Conservation (phyloP, 2,113 vertebrate species). For the Canis aureus region DNA sequence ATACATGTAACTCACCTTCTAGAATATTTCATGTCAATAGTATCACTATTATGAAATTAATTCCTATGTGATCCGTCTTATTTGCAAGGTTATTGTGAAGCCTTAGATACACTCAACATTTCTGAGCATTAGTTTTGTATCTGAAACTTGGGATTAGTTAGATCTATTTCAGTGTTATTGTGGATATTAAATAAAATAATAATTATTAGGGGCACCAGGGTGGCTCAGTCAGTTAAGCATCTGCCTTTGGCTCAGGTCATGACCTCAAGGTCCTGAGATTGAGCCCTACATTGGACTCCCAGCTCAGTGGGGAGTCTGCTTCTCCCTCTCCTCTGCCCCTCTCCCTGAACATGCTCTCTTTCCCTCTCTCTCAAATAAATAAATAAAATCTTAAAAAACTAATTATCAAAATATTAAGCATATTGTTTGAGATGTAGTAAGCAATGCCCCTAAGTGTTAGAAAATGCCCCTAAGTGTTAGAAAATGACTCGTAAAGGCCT, state of each 20-base stretch:
- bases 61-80: neutral
- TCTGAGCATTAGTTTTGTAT: constrained; percentile 11
- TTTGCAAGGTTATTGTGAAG: neutral
- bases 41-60: neutral
- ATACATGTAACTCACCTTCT: neutral
- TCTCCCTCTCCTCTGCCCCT: neutral
- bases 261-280: neutral
- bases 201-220: neutral
- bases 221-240: neutral
- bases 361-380: neutral
- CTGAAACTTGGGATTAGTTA: constrained; percentile 12
- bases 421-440: neutral
- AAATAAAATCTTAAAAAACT: neutral
- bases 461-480: neutral
- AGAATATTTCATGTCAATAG: neutral
- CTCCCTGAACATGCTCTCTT: neutral
- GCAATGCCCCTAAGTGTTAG: neutral
- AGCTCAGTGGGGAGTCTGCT: neutral
- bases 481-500: neutral
- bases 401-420: neutral
- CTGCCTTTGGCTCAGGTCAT: neutral
- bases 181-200: constrained; percentile 10
- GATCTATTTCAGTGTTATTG: neutral
- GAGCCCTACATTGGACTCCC: neutral
- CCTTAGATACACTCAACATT: neutral